Evolutionary conservation across 2,113 vertebrate species (phyloP), one percentile per base, ranked within the genome.

Genomic region (Thalassoma bifasciatum): DNA sequence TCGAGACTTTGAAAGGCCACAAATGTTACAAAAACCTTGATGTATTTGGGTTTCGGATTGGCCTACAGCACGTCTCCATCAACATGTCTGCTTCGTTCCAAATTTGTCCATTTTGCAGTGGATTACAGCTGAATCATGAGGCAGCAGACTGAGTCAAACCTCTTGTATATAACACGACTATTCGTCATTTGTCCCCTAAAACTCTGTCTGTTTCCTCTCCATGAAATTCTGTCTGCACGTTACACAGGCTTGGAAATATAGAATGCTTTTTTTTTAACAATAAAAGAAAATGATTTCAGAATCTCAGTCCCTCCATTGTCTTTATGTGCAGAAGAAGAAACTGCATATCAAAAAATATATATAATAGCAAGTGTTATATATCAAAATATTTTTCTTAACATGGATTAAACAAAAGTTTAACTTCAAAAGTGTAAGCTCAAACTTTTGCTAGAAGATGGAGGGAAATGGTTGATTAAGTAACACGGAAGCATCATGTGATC

Each of bases 1-100:
- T 56, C 40, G 17, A 30, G 68, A 66, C 23, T 54, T 49, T 78
- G 6, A 86, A 85, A 78, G 57, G 75, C 60, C 70, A 72, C 46
- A 51, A 53, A 63, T 63, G 38, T 65, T 56, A 21, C 1, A 61
- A 46, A 30, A 62, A 24, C 22, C 57, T 65, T 11, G 17, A 61
- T 49, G 26, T 19, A 50, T 63, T 46, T 50, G 12, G 6, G 47
- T 26, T 36, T 52, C n/a, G 23, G 69, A 71, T 38, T 38, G 44
- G 81, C 67, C 73, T 3, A 0, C 63, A 67, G 66, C 63, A 1
- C 21, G 24, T 21, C 65, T 72, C 40, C 0, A 16, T 57, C 71
- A 30, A 16, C 46, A 1, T 49, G 58, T 34, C 34, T 30, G 52
- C 61, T 40, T 30, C 24, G 50, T 10, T 46, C 72, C 46, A 44